phyloP scores from a whole-genome alignment of 2,113 vertebrate genomes.

The Scolopax mira region DNA sequence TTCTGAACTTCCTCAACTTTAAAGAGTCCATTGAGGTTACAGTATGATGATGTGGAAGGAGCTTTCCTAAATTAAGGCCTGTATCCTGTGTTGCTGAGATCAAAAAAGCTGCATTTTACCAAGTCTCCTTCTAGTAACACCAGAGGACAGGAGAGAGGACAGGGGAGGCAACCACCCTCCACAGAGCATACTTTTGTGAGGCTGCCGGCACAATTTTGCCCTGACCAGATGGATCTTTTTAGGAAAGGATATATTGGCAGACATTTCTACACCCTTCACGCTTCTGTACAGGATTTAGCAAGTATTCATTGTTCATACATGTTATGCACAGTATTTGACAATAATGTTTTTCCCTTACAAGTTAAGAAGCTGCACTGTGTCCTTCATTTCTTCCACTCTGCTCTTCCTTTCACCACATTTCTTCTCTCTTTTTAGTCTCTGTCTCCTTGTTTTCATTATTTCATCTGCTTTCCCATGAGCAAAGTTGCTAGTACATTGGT shows the following conservation, averaged over 20 bases:
- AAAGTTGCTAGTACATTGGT: not conserved
- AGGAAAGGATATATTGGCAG: not conserved
- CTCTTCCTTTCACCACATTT: not conserved
- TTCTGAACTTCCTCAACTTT: not conserved
- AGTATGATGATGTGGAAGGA: not conserved
- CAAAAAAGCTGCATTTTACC: not conserved
- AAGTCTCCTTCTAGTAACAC: not conserved
- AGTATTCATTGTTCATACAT: not conserved
- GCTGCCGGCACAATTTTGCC: not conserved
- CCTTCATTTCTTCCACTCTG: not conserved
- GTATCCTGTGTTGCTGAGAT: not conserved
- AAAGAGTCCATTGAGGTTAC: not conserved
- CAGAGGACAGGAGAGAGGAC: not conserved
- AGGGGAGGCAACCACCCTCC: not conserved
- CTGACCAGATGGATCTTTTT: not conserved
- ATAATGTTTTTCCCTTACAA: not conserved
- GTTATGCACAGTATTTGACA: not conserved
- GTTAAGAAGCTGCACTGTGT: not conserved
- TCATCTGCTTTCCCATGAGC: not conserved
- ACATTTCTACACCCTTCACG: not conserved
- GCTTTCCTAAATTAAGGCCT: not conserved
- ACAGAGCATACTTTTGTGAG: not conserved
- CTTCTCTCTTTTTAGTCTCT: not conserved
- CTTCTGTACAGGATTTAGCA: conserved; percentile 24
- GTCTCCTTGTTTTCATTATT: not conserved